These are phyloP conservation scores for Synanthedon formicaeformis DNA, from an alignment of 2,888 invertebrate species.

Conservation along the genomic window DNA sequence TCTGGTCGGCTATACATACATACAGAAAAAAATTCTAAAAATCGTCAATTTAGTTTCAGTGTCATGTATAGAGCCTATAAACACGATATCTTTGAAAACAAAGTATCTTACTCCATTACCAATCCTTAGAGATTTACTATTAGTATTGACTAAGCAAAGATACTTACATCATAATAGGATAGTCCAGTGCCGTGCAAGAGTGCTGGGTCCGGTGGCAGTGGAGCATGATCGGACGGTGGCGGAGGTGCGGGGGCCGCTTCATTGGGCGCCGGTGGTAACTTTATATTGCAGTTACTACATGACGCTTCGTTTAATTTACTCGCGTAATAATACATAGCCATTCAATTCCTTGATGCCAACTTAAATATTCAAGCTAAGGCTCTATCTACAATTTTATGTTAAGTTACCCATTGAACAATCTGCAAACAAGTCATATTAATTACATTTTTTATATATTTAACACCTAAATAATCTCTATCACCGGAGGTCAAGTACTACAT, in stretches of 20 bases:
- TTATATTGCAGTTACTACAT: conserved; percentile 68
- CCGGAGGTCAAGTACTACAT: too few relatives aligned
- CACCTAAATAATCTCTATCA: too few relatives aligned
- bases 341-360: conserved; percentile 46
- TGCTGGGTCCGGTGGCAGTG: conserved; percentile 41
- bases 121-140: too few relatives aligned
- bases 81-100: too few relatives aligned
- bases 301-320: conserved; percentile 76
- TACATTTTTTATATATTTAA: too few relatives aligned
- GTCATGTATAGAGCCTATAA: too few relatives aligned
- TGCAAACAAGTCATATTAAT: conserved; percentile 11
- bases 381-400: conserved; percentile 16
- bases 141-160: too few relatives aligned
- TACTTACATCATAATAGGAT: conserved; percentile 60
- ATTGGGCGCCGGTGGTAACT: conserved; percentile 48
- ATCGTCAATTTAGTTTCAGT: too few relatives aligned
- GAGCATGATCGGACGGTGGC: conserved; percentile 42
- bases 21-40: too few relatives aligned
- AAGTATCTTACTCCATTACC: too few relatives aligned
- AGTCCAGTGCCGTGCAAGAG: conserved; percentile 50
- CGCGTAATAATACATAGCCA: conserved; percentile 80
- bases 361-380: conserved; percentile 27
- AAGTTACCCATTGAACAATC: conserved; percentile 34
- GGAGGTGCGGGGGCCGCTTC: conserved; percentile 43
- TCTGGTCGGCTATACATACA: too few relatives aligned